Percentiles rank a stretch among this genome's conserved stretches.
Evolutionary conservation across 1,140 invertebrate genomes (phyloP).

Genomic region (Drosophila micromelanica): DNA sequence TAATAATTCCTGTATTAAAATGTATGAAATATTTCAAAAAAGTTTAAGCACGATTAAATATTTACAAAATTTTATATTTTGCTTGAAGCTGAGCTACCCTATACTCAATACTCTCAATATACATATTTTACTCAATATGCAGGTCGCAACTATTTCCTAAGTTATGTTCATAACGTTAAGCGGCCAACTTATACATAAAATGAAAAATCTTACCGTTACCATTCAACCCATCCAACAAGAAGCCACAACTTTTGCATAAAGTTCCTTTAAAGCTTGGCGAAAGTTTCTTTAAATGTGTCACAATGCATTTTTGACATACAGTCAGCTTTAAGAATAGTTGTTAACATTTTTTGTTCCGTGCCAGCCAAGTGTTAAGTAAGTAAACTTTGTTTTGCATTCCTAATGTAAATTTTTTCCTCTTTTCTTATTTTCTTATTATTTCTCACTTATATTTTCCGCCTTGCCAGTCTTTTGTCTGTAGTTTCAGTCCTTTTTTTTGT

Average conservation of each 20-base stretch:
- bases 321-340: constrained; percentile 14
- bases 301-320: constrained; percentile 18
- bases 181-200: neutral
- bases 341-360: neutral
- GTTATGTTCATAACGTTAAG: neutral
- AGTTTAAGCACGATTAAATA: too few relatives aligned
- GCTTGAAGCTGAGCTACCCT: neutral
- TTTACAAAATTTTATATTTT: neutral
- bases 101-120: too few relatives aligned
- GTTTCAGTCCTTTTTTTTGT: constrained; percentile 16
- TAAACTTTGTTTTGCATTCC: constrained; percentile 14
- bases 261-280: neutral
- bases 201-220: neutral
- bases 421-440: constrained; percentile 15
- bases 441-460: neutral
- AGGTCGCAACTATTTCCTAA: neutral
- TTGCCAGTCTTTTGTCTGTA: constrained; percentile 47
- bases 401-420: constrained; percentile 10
- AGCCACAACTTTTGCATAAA: neutral
- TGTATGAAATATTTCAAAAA: neutral
- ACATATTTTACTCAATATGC: too few relatives aligned
- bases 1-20: neutral
- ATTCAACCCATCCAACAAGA: neutral
- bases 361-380: constrained; percentile 18
- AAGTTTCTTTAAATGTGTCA: constrained; percentile 19